Evolutionary conservation across 1,140 invertebrate genomes (phyloP).

Genomic region (Phthorimaea operculella): DNA sequence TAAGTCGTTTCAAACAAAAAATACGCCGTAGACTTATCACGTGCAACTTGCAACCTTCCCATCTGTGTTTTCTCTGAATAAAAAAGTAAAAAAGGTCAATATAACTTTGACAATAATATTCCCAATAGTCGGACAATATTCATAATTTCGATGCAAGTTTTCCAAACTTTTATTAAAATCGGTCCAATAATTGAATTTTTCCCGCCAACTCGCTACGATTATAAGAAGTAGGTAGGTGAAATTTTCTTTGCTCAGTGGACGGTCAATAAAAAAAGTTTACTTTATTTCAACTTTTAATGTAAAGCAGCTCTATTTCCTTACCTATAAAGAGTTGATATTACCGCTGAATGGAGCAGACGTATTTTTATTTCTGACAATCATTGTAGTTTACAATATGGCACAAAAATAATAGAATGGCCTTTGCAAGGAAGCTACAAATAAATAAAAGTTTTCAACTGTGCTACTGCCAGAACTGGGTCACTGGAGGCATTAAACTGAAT

Average conservation of each 20-base stretch:
- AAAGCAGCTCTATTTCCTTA: constrained; percentile 3
- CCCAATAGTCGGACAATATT: constrained; percentile 1
- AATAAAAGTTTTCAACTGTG: too few species aligned
- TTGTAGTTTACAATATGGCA: too few species aligned
- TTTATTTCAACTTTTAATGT: neutral
- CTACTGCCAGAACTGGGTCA: too few species aligned
- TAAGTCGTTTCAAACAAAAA: too few species aligned
- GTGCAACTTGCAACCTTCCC: too few species aligned
- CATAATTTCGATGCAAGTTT: neutral
- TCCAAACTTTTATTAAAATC: constrained; percentile 6
- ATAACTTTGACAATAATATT: neutral
- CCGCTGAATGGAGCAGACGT: neutral
- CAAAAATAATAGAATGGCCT: too few species aligned
- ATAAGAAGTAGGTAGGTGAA: neutral
- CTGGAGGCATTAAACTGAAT: too few species aligned
- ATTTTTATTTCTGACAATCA: neutral
- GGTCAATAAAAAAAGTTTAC: neutral
- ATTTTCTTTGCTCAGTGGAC: constrained; percentile 4
- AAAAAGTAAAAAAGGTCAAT: neutral
- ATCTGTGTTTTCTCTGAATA: neutral
- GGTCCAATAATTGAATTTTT: constrained; percentile 5
- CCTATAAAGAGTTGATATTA: neutral
- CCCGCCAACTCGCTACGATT: neutral
- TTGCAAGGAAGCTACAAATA: too few species aligned
- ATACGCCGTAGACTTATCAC: too few species aligned